Evolutionary conservation across 2,888 invertebrate species (phyloP).

Genomic region (Itoplectis maculator): DNA sequence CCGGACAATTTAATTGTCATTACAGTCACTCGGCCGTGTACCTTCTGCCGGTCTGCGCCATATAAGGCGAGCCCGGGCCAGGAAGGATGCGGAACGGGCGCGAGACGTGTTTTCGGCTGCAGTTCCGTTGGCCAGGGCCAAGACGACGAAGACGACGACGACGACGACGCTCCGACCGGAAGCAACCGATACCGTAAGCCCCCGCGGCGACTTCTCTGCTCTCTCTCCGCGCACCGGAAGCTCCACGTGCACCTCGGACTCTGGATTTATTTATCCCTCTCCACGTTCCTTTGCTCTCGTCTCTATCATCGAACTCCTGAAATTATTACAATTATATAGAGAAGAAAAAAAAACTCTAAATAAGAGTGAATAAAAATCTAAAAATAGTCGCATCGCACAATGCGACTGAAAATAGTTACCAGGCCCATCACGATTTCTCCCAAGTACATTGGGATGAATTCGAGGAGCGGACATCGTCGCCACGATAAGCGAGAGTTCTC

Average conservation of each 20-base stretch:
- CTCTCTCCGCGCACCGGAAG: slow-evolving; percentile 75
- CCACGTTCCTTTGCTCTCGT: neutral
- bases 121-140: slow-evolving; percentile 45
- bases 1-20: slow-evolving; percentile 55
- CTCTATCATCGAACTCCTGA: slow-evolving; percentile 38
- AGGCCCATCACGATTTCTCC: neutral
- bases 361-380: no score
- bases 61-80: slow-evolving; percentile 7
- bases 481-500: slow-evolving; percentile 52
- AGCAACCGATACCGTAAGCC: slow-evolving; percentile 79
- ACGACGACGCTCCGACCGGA: no score
- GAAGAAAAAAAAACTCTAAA: no score
- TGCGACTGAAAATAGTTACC: neutral
- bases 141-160: no score
- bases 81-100: slow-evolving; percentile 16
- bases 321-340: neutral
- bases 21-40: slow-evolving; percentile 25
- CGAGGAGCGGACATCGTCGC: slow-evolving; percentile 19
- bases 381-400: no score
- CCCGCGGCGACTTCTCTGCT: slow-evolving; percentile 72
- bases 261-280: slow-evolving; percentile 17
- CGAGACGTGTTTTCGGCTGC: slow-evolving; percentile 35
- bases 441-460: neutral
- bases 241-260: slow-evolving; percentile 73
- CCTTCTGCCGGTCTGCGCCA: neutral